Conservation (phyloP, 2,113 vertebrate species). For the Chloropsis cyanopogon region DNA sequence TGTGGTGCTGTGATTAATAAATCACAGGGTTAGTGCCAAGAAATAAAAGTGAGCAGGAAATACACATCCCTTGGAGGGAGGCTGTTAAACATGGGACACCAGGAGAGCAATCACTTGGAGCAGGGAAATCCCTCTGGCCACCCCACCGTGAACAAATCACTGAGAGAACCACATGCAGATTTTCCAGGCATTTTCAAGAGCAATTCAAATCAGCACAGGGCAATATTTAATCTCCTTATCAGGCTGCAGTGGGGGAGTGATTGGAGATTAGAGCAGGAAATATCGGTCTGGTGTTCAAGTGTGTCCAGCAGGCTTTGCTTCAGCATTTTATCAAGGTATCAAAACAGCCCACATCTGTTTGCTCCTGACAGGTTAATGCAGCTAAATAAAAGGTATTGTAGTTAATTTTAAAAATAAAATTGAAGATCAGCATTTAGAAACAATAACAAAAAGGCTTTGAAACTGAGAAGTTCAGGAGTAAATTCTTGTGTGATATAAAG, state of each 20-base stretch:
- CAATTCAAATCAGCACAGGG: neutral
- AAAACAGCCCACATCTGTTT: neutral
- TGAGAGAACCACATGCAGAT: neutral
- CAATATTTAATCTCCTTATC: slow-evolving; percentile 23
- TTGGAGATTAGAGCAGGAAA: neutral
- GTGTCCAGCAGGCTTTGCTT: neutral
- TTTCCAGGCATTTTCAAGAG: neutral
- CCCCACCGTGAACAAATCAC: neutral
- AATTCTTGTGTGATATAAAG: neutral
- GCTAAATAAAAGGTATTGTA: neutral
- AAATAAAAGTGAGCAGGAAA: neutral
- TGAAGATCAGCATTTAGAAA: neutral
- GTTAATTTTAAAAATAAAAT: neutral
- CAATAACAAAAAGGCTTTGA: neutral
- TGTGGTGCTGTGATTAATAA: neutral
- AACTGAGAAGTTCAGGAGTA: neutral
- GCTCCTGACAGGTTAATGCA: neutral
- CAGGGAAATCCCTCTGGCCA: neutral
- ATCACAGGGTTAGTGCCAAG: neutral
- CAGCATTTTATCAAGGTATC: neutral
- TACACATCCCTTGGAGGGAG: neutral
- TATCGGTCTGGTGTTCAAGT: neutral
- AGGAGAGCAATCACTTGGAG: neutral
- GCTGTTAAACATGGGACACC: neutral
- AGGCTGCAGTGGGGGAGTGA: neutral